Evolutionary conservation across 2,113 vertebrate genomes (phyloP), one percentile per base, ranked within the genome.

Genomic region (Zosterops japonicus): DNA sequence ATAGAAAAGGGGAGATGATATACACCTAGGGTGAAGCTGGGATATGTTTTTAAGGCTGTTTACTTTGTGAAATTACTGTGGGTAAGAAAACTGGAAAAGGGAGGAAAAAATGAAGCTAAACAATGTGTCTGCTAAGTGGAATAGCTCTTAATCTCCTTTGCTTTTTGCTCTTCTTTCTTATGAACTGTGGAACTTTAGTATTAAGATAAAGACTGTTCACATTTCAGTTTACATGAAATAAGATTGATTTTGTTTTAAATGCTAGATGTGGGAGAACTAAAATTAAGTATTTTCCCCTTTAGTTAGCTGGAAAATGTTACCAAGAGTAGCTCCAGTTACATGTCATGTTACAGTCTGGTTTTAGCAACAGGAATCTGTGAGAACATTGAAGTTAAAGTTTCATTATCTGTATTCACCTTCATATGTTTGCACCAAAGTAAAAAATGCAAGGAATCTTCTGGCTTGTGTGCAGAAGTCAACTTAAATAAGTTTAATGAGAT

Each of bases 381-480:
- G 87, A 90, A 81, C 39, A 39, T 77, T 83, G 20, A 71, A 61
- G 50, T 90, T 81, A 71, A 86, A 49, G 23, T 76, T 90, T 90
- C 28, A 3, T 93, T 95, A 90, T 94, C 70, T 82, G 10, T 65
- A 87, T 92, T 94, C 94, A 96, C 91, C 87, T 96, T 89, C 56
- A 53, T 89, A 83, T 93, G 12, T 72, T 93, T 95, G 29, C 56
- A 71, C 35, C 81, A 65, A 74, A 67, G 47, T 89, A 50, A 97
- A 93, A 97, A 97, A 98, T 97, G 96, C 67, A 50, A 96, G 74
- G 97, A 97, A 97, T 98, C 95, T 94, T 67, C 74, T 96, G 93
- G 84, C 87, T 86, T 88, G 18, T 33, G 29, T 49, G n/a, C 74
- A 80, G 77, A 79, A 60, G 44, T 76, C 75, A 47, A 69, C 61